phyloP scores from a whole-genome alignment of 2,888 invertebrate genomes.

The Cephus runcator region DNA sequence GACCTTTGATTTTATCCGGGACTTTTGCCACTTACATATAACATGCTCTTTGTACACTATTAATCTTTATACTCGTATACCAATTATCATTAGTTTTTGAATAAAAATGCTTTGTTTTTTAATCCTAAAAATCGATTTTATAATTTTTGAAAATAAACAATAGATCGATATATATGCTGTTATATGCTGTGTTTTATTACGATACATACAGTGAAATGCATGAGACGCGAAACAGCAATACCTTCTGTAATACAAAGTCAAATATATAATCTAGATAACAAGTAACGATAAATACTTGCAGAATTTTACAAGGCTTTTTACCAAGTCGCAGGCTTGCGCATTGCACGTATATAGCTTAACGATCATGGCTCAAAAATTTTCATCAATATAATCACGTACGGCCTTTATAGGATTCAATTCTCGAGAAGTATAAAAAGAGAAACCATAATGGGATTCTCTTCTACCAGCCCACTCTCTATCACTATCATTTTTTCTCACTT shows the following conservation, averaged over 20 bases:
- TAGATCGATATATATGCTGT: neutral
- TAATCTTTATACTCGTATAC: slow-evolving; percentile 1
- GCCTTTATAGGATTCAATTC: neutral
- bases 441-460: neutral
- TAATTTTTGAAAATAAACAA: neutral
- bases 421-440: neutral
- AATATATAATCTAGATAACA: slow-evolving; percentile 38
- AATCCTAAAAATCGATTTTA: neutral
- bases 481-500: neutral
- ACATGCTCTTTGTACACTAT: neutral
- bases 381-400: neutral
- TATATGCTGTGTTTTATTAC: slow-evolving; percentile 37
- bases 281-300: slow-evolving; percentile 34
- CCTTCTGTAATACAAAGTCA: slow-evolving; percentile 18
- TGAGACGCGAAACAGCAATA: slow-evolving; percentile 40
- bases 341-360: neutral
- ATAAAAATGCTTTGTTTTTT: neutral
- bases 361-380: neutral
- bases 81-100: neutral
- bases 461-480: neutral
- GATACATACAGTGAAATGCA: slow-evolving; percentile 37
- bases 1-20: slow-evolving; percentile 22
- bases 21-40: slow-evolving; percentile 4
- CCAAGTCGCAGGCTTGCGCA: neutral
- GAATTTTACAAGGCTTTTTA: neutral